Conservation (phyloP, 2,113 vertebrate genomes). For the Gambusia affinis region DNA sequence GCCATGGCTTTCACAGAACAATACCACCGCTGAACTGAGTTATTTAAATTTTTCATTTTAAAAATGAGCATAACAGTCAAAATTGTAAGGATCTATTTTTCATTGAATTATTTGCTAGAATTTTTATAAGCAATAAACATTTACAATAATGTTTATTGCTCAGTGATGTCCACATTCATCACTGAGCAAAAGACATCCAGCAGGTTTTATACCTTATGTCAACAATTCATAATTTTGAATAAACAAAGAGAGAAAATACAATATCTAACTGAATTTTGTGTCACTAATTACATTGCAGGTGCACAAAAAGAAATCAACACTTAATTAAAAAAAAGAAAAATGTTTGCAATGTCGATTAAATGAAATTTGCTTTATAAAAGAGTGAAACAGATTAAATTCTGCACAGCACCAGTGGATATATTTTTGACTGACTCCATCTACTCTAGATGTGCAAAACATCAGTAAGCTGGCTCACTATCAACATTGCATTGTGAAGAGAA, state of each 20-base stretch:
- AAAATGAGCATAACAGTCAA: too few species aligned
- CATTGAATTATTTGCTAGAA: too few species aligned
- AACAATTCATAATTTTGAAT: neutral
- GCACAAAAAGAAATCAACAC: neutral
- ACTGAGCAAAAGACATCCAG: too few species aligned
- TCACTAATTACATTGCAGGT: too few species aligned
- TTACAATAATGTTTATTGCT: too few species aligned
- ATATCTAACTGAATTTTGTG: neutral
- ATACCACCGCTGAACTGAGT: too few species aligned
- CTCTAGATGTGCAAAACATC: constrained; percentile 66
- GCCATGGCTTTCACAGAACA: too few species aligned
- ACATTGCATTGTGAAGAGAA: constrained; percentile 56
- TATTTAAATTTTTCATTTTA: too few species aligned
- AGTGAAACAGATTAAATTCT: constrained; percentile 54
- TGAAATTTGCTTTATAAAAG: neutral
- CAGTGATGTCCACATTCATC: too few species aligned
- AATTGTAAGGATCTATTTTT: too few species aligned
- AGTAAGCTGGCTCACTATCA: constrained; percentile 46
- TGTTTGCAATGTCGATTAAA: neutral
- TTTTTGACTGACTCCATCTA: constrained; percentile 55
- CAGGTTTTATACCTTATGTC: neutral
- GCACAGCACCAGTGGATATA: constrained; percentile 38
- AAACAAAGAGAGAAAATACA: neutral
- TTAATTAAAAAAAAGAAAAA: neutral
- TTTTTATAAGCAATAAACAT: too few species aligned